Evolutionary conservation across 2,888 invertebrate genomes (phyloP), one percentile per base, ranked within the genome.

Genomic region (Smittia sp.): DNA sequence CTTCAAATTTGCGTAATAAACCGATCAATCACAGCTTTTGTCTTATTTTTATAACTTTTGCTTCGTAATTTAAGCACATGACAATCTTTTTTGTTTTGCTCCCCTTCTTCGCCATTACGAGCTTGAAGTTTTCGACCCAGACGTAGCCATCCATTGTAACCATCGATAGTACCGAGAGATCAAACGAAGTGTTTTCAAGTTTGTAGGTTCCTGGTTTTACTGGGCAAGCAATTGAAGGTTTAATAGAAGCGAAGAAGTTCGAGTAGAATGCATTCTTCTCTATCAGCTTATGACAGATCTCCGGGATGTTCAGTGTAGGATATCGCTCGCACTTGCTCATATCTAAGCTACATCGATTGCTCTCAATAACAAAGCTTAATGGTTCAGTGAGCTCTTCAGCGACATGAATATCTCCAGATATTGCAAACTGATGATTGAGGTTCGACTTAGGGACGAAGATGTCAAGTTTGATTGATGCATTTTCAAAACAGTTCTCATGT

Each of bases 131-230:
- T 27, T 15, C 18, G 2, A 70, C 69, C 69, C 69, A 70, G 1
- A 25, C 25, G 18, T 54, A 70, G 7, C 69, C 69, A 20, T 70
- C 69, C 1, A 54, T 6, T 6, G 69, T 52, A n/a, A 70, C 6
- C 15, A 54, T n/a, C 13, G 52, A 2, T 13, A 70, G 15, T 4
- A 25, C 1, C n/a, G 18, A 11, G 0, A 70, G 11, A 54, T 70
- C 69, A 15, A 70, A 1, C 4, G 1, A 11, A 1, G 69, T 15
- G 20, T 52, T 7, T 9, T 15, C 11, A 1, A 39, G 7, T 15
- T 0, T 22, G n/a, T 68, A 46, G 2, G 41, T 68, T 68, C 68
- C 68, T 13, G 68, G 68, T 22, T 39, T 41, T 1, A 22, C 13
- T 25, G 68, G 68, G n/a, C 68, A 68, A 1, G 0, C n/a, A 18